Percentiles rank a stretch among this genome's conserved stretches.
Conservation (phyloP, 2,797 vertebrate genomes). For the Peromyscus eremicus region DNA sequence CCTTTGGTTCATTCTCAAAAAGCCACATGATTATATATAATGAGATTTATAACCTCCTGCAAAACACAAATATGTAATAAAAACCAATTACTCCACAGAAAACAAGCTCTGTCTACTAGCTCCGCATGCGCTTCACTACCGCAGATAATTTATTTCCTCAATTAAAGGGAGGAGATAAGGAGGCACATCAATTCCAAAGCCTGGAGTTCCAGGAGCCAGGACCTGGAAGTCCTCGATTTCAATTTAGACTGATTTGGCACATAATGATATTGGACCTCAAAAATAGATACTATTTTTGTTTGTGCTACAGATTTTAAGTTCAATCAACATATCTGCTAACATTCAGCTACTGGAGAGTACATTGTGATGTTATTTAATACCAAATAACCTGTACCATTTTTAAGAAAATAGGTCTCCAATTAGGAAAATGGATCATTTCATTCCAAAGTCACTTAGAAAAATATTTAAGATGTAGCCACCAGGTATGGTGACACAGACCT, state of each 20-base stretch:
- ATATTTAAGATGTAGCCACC: not conserved
- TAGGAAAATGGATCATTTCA: not conserved
- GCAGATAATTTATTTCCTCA: constrained; percentile 66
- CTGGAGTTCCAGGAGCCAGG: constrained; percentile 34
- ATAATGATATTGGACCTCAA: not conserved
- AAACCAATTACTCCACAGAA: constrained; percentile 67
- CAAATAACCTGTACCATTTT: constrained; percentile 47
- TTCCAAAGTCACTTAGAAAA: constrained; percentile 11
- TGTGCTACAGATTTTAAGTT: not conserved
- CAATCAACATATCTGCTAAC: constrained; percentile 23
- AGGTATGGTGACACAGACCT: not conserved
- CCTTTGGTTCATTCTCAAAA: constrained; percentile 59
- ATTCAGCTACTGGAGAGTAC: not conserved
- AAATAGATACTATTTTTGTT: not conserved
- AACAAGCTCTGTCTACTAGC: constrained; percentile 53
- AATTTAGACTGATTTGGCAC: not conserved
- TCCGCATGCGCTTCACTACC: constrained; percentile 27
- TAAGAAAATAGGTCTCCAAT: constrained; percentile 46
- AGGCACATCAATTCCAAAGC: constrained; percentile 16
- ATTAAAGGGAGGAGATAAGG: constrained; percentile 23
- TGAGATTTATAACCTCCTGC: constrained; percentile 65
- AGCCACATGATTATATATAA: constrained; percentile 41
- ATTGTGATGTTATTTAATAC: constrained; percentile 26
- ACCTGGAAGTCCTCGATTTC: not conserved
- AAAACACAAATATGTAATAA: constrained; percentile 65